Evolutionary conservation across 2,888 invertebrate species (phyloP).

Genomic region (Drosophila dives): DNA sequence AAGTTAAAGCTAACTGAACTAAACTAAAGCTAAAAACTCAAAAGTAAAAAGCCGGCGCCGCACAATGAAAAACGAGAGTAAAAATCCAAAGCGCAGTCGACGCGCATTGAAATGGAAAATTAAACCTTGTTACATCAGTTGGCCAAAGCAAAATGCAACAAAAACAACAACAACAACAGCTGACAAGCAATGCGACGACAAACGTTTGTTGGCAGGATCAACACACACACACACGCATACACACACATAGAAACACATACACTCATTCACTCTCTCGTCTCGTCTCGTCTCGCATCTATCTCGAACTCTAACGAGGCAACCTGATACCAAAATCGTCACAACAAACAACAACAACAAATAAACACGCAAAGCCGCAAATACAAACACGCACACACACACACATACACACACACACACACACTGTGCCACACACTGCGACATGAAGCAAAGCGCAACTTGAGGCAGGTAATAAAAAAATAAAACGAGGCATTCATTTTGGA

Average conservation of each 20-base stretch:
- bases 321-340: conserved; percentile 77
- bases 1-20: conserved; percentile 24
- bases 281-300: conserved; percentile 25
- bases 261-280: conserved; percentile 25
- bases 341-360: conserved; percentile 55
- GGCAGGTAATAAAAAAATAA: conserved; percentile 65
- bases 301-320: conserved; percentile 69
- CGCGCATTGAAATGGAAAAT: conserved; percentile 83
- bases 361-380: conserved; percentile 44
- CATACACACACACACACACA: conserved; percentile 7
- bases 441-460: conserved; percentile 61
- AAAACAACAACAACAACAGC: conserved; percentile 46
- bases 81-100: conserved; percentile 76
- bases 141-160: conserved; percentile 58
- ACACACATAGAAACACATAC: conserved; percentile 25
- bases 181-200: conserved; percentile 63
- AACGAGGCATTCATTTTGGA: conserved; percentile 24
- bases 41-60: conserved; percentile 34
- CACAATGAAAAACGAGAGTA: conserved; percentile 81
- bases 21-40: conserved; percentile 38
- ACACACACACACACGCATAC: conserved; percentile 30
- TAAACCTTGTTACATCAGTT: conserved; percentile 84
- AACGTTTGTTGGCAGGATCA: conserved; percentile 66
- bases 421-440: conserved; percentile 13
- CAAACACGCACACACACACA: conserved; percentile 14